phyloP scores from a whole-genome alignment of 1,140 invertebrate species.

The Penaeus vannamei region DNA sequence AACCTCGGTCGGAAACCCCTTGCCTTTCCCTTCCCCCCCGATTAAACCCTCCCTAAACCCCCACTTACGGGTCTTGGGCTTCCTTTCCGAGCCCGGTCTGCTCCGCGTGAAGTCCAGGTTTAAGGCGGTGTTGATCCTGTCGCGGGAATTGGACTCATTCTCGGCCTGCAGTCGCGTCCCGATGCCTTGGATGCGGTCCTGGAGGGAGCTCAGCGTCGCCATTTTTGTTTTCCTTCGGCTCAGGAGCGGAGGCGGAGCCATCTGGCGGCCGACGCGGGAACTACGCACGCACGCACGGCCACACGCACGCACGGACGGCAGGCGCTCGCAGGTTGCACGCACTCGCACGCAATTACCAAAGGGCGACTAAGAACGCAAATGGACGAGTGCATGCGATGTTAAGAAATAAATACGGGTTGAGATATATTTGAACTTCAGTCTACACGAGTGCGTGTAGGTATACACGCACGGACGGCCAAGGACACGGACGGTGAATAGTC shows the following conservation, averaged over 20 bases:
- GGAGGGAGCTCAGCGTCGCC: conserved; percentile 67
- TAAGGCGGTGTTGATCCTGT: conserved; percentile 70
- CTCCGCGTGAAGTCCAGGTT: conserved; percentile 74
- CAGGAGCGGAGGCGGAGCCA: conserved; percentile 45
- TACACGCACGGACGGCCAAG: too few species aligned
- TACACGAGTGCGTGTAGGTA: too few species aligned
- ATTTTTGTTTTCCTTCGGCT: conserved; percentile 66
- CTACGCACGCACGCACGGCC: neutral
- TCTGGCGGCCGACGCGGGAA: conserved; percentile 37
- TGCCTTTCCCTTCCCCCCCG: too few species aligned
- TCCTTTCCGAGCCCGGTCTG: conserved; percentile 65
- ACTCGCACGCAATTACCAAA: neutral
- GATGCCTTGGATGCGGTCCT: conserved; percentile 66
- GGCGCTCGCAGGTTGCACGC: neutral
- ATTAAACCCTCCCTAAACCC: too few species aligned
- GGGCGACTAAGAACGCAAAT: too few species aligned
- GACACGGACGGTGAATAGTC: too few species aligned
- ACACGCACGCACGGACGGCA: neutral
- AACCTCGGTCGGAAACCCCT: too few species aligned
- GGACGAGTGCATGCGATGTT: too few species aligned
- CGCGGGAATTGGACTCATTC: conserved; percentile 77
- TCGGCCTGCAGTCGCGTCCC: conserved; percentile 77
- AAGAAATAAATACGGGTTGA: too few species aligned
- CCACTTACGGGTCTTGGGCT: conserved; percentile 66
- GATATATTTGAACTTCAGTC: too few species aligned